Evolutionary conservation across 2,113 vertebrate species (phyloP), one percentile per base, ranked within the genome.

Genomic region (Scopus umbretta): DNA sequence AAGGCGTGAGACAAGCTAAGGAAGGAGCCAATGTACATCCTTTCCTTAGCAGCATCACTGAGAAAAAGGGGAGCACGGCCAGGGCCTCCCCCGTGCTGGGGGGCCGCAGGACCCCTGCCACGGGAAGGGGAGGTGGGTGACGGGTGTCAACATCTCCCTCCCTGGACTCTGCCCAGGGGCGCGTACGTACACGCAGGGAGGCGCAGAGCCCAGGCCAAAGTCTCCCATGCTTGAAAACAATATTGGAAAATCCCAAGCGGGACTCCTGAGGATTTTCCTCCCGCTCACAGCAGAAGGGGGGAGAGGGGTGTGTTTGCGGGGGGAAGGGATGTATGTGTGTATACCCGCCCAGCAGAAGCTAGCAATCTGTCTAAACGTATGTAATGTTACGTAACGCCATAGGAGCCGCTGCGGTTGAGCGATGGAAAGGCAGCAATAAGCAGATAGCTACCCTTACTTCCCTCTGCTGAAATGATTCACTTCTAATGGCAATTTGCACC

Each of bases 171-270:
- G 74, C 34, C 79, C 36, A n/a, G 6, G 1, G 8, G 19, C 3
- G 0, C 29, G 3, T 12, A 5, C 1, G 1, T 18, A 11, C 9
- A 4, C 1, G 8, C 62, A 10, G 1, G 1, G 40, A 7, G 63
- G 7, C 32, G 16, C 17, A 6, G n/a, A 38, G 50, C 34, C 49
- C 2, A 8, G 59, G 8, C 21, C 30, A 17, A 25, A 29, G 40
- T 49, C 50, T 47, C 21, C 36, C 40, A 0, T 13, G 9, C 55
- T 36, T 16, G 13, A 42, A 42, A 43, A 26, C 29, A n/a, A 40
- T 7, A 5, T 0, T 27, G 80, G 87, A 59, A 43, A 68, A 85
- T 36, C 80, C 89, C 73, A 12, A 11, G 78, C 1, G 8, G 56
- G 50, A 25, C 29, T 53, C 53, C 6, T 50, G 25, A 5, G 93